Evolutionary conservation across 2,888 invertebrate genomes (phyloP), one percentile per base, ranked within the genome.

Genomic region (Spisula subtruncata): DNA sequence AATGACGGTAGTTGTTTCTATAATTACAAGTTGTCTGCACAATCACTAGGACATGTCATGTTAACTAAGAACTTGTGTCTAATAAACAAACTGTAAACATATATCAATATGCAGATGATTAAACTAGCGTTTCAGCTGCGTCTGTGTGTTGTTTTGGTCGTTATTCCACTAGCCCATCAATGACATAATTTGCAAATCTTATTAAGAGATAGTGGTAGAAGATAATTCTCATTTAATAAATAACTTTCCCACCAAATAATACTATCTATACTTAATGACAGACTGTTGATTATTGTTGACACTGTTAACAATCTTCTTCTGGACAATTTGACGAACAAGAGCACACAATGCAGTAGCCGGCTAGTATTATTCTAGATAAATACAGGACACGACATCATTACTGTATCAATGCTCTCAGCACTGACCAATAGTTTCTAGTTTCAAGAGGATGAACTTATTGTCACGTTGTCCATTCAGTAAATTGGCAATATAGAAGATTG

Each of bases 281-380:
- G 60, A 66, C 60, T 66, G 60, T 66, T n/a, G 25, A 0, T 75
- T 35, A 35, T 75, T 75, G 16, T 18, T 75, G 32, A 35, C 35
- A 29, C n/a, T 75, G 35, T 75, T 75, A 35, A 35, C 35, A 75
- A 75, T 14, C 75, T 32, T 18, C 75, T 14, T 35, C 35, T 5
- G 35, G 75, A 75, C 75, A 75, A 75, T 75, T 35, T 14, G 16
- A 75, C 75, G 75, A 75, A 75, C 35, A 75, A 14, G 32, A 32
- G 5, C 16, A 75, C 35, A 75, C 75, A 75, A 35, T 35, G 16
- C 32, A 32, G 16, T 18, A 18, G 75, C 32, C 16, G 35, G 32
- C 35, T 16, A 75, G 16, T 35, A 75, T 75, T 35, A 75, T 75
- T 75, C 75, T 35, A 75, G 75, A 35, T 75, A 75, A 75, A 75